Percentiles rank a stretch among this genome's conserved stretches.
Evolutionary conservation across 2,797 vertebrate species (phyloP).

Genomic region (Mormyrops boulengeri): DNA sequence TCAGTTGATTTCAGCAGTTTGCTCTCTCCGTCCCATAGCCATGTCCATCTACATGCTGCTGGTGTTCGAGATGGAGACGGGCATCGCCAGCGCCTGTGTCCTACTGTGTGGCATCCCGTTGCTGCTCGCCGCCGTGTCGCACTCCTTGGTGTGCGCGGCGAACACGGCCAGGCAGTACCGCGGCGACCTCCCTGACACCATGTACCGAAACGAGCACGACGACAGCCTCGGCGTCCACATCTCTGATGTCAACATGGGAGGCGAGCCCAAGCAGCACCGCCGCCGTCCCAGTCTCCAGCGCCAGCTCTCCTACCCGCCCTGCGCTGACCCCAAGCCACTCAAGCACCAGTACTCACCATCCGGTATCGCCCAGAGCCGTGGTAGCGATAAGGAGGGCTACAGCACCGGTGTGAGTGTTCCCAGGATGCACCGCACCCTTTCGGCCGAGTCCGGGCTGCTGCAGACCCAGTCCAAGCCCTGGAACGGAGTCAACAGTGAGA

Average conservation of each 20-base stretch:
- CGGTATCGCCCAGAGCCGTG: conserved; percentile 41
- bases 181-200: conserved; percentile 45
- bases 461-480: conserved; percentile 64
- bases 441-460: conserved; percentile 61
- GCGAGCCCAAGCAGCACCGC: conserved; percentile 48
- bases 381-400: conserved; percentile 54
- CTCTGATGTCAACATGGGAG: conserved; percentile 50
- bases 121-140: conserved; percentile 63
- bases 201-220: conserved; percentile 66
- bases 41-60: conserved; percentile 81
- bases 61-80: conserved; percentile 73
- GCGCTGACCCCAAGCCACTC: conserved; percentile 47
- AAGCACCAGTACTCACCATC: conserved; percentile 47
- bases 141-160: conserved; percentile 64
- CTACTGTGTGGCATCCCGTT: conserved; percentile 72
- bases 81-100: conserved; percentile 69
- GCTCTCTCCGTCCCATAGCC: conserved; percentile 52
- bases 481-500: conserved; percentile 75
- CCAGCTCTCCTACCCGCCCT: conserved; percentile 58
- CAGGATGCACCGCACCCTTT: conserved; percentile 62
- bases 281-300: conserved; percentile 61
- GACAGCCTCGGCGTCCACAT: conserved; percentile 33
- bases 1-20: background rate
- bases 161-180: conserved; percentile 36
- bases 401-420: conserved; percentile 46